Conservation (phyloP, 2,113 vertebrate species). For the Nematolebias whitei region DNA sequence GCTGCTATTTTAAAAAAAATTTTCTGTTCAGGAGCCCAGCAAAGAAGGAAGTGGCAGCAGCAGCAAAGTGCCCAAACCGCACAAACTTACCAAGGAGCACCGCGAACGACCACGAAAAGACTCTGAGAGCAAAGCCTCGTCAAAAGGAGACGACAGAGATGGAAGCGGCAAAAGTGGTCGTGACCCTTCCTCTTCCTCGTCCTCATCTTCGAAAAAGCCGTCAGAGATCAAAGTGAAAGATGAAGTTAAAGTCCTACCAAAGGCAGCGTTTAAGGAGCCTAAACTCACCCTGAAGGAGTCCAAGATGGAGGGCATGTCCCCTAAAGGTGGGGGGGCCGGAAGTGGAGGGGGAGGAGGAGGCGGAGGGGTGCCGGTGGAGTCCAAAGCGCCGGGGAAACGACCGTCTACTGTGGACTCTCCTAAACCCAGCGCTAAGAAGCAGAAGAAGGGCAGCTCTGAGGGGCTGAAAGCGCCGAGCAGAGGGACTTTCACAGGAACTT, state of each 20-base stretch:
- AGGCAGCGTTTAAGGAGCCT: constrained; percentile 97
- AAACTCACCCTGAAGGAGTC: constrained; percentile 95
- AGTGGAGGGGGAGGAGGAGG: constrained; percentile 78
- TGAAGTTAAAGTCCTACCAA: constrained; percentile 88
- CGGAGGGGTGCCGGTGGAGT: constrained; percentile 72
- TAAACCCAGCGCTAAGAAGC: constrained; percentile 93
- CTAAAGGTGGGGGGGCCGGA: constrained; percentile 87
- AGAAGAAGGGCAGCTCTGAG: constrained; percentile 92
- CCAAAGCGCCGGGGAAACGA: constrained; percentile 90
- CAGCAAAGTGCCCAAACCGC: constrained; percentile 90
- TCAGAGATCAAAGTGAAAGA: constrained; percentile 92
- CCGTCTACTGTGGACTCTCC: constrained; percentile 91
- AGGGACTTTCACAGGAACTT: constrained; percentile 80
- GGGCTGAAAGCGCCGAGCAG: constrained; percentile 77
- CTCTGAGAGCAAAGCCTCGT: constrained; percentile 91
- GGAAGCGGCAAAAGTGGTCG: constrained; percentile 77
- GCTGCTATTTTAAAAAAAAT: constrained; percentile 3
- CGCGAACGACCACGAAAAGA: constrained; percentile 94
- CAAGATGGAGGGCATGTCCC: constrained; percentile 93
- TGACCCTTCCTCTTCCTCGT: constrained; percentile 73
- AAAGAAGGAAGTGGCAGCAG: constrained; percentile 79
- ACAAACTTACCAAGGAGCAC: constrained; percentile 95
- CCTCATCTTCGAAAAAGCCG: constrained; percentile 85
- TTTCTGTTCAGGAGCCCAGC: constrained; percentile 73
- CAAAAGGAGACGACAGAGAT: constrained; percentile 88